Conservation (phyloP, 2,797 vertebrate genomes). For the Hipposideros larvatus region DNA sequence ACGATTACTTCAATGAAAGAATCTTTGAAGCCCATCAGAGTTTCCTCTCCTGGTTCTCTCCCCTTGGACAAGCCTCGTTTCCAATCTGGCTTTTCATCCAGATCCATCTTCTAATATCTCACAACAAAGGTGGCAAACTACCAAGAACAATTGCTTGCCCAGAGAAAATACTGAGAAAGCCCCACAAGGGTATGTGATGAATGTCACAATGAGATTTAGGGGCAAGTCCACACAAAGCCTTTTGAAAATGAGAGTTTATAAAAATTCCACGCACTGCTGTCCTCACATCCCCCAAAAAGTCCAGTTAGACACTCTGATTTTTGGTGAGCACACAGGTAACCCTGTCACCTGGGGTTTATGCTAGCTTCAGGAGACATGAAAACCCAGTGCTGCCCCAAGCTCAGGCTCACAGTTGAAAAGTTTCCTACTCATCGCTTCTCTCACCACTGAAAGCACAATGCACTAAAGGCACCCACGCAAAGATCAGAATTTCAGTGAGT, state of each 20-base stretch:
- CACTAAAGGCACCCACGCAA: fast-evolving
- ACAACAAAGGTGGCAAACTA: not conserved
- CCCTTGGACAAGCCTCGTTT: not conserved
- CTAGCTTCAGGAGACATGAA: not conserved
- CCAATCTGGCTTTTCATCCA: not conserved
- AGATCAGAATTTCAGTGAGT: not conserved
- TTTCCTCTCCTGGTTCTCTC: not conserved
- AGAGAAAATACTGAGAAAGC: not conserved
- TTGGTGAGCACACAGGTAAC: not conserved
- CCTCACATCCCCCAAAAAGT: not conserved
- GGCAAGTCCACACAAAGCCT: not conserved
- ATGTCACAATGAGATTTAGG: not conserved
- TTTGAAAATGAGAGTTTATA: not conserved
- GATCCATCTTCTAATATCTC: not conserved
- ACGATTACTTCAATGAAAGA: not conserved
- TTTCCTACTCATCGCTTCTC: not conserved
- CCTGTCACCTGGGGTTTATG: not conserved
- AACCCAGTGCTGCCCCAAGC: not conserved
- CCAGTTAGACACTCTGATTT: not conserved
- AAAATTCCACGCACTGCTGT: not conserved
- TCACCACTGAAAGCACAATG: not conserved
- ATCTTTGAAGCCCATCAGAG: not conserved
- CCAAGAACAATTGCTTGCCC: not conserved
- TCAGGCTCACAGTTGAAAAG: fast-evolving
- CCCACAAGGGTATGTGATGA: not conserved